phyloP scores from a whole-genome alignment of 1,140 invertebrate genomes.

The Delia radicum region DNA sequence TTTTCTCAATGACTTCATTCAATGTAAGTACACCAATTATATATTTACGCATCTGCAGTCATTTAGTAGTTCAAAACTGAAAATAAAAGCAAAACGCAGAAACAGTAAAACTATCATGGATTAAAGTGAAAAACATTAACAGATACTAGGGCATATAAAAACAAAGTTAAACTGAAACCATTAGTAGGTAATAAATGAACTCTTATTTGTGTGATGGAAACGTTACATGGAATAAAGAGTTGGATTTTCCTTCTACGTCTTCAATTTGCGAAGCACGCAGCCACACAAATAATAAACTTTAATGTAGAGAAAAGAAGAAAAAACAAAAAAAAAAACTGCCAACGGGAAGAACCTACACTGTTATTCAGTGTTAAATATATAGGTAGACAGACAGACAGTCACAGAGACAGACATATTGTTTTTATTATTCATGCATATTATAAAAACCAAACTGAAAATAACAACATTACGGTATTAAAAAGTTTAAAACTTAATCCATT shows the following conservation, averaged over 20 bases:
- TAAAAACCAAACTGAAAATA: neutral
- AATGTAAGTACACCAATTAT: neutral
- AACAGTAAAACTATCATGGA: neutral
- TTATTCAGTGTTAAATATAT: neutral
- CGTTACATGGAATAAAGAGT: neutral
- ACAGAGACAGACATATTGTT: neutral
- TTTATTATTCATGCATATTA: neutral
- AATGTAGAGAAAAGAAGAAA: neutral
- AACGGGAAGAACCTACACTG: neutral
- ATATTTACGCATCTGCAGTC: slow-evolving; percentile 1
- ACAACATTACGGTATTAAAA: neutral
- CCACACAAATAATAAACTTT: neutral
- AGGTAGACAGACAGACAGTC: neutral
- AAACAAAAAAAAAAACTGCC: neutral
- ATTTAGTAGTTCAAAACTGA: neutral
- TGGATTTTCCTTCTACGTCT: neutral
- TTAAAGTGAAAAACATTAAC: neutral
- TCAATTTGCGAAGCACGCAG: neutral
- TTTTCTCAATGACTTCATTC: neutral
- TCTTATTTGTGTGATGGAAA: neutral
- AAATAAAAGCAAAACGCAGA: neutral
- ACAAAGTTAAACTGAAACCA: neutral
- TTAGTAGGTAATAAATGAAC: neutral
- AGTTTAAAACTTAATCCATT: neutral
- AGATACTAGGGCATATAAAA: neutral